A percentile compares a stretch with the other conserved stretches of the same genome.
These are phyloP conservation scores for Tiaroga cobitis DNA, from an alignment of 2,797 vertebrate species.

Conservation along the genomic window DNA sequence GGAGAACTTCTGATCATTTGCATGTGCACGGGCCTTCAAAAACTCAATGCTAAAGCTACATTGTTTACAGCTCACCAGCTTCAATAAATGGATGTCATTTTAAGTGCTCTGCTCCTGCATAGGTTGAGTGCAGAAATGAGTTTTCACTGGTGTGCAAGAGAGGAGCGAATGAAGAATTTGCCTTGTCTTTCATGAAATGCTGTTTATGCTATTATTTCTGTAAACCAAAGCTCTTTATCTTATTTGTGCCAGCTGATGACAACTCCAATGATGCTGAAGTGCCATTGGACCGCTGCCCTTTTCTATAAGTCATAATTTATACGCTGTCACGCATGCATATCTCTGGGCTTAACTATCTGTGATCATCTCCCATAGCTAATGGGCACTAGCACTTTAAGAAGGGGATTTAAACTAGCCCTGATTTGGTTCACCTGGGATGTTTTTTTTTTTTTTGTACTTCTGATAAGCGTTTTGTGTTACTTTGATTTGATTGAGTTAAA, in stretches of 20 bases:
- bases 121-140: slow-evolving; percentile 29
- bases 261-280: slow-evolving; percentile 23
- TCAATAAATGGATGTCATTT: slow-evolving; percentile 9
- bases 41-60: not conserved
- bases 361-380: slow-evolving; percentile 30
- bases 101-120: not conserved
- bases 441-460: not conserved
- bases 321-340: slow-evolving; percentile 9
- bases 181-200: slow-evolving; percentile 27
- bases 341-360: slow-evolving; percentile 34
- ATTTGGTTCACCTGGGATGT: not conserved
- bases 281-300: not conserved
- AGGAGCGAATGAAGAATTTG: slow-evolving; percentile 16
- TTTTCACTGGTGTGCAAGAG: slow-evolving; percentile 22
- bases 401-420: not conserved
- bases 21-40: slow-evolving; percentile 18
- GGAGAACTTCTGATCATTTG: not conserved
- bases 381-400: slow-evolving; percentile 26
- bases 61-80: slow-evolving; percentile 44
- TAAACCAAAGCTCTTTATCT: slow-evolving; percentile 27
- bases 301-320: slow-evolving; percentile 21
- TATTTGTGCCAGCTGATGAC: slow-evolving; percentile 23
- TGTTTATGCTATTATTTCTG: slow-evolving; percentile 30
- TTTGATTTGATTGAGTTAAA: not conserved
- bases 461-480: not conserved